Evolutionary conservation across 2,888 invertebrate species (phyloP).

Genomic region (Leptothorax acervorum): DNA sequence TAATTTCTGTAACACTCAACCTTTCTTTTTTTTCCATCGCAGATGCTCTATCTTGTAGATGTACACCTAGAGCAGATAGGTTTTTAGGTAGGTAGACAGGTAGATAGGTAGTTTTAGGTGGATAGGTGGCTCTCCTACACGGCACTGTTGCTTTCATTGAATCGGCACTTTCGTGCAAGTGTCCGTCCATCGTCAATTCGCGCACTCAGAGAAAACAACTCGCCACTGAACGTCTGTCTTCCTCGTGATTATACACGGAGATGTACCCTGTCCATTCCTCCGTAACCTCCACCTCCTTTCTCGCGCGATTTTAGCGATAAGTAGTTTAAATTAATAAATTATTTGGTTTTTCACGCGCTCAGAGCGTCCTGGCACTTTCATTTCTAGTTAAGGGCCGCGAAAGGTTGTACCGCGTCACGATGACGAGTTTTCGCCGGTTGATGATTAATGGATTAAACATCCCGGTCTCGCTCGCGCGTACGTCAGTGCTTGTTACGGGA

Average conservation of each 20-base stretch:
- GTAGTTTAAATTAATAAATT: slow-evolving; percentile 85
- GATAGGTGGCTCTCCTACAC: slow-evolving; percentile 58
- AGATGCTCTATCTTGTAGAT: slow-evolving; percentile 55
- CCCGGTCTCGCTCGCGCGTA: slow-evolving; percentile 53
- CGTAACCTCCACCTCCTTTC: slow-evolving; percentile 51
- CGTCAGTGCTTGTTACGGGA: slow-evolving; percentile 44
- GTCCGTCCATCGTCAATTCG: slow-evolving; percentile 34
- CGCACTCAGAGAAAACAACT: slow-evolving; percentile 51
- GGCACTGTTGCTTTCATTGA: slow-evolving; percentile 49
- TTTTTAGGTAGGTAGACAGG: slow-evolving; percentile 61
- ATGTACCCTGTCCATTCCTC: slow-evolving; percentile 14
- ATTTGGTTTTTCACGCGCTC: slow-evolving; percentile 85
- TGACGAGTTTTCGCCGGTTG: slow-evolving; percentile 39
- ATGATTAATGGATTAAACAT: slow-evolving; percentile 54
- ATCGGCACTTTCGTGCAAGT: slow-evolving; percentile 52
- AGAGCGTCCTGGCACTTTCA: slow-evolving; percentile 85
- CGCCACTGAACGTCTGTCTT: slow-evolving; percentile 43
- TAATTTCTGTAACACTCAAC: slow-evolving; percentile 85
- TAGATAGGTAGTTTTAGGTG: slow-evolving; percentile 65
- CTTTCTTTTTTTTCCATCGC: slow-evolving; percentile 59
- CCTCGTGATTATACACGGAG: slow-evolving; percentile 36
- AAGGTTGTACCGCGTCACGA: slow-evolving; percentile 21
- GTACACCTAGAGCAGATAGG: slow-evolving; percentile 57
- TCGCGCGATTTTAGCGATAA: slow-evolving; percentile 70
- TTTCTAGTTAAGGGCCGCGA: slow-evolving; percentile 43